Evolutionary conservation across 23 tunicate species (phyloP).

Genomic region (Trididemnum miniatum): DNA sequence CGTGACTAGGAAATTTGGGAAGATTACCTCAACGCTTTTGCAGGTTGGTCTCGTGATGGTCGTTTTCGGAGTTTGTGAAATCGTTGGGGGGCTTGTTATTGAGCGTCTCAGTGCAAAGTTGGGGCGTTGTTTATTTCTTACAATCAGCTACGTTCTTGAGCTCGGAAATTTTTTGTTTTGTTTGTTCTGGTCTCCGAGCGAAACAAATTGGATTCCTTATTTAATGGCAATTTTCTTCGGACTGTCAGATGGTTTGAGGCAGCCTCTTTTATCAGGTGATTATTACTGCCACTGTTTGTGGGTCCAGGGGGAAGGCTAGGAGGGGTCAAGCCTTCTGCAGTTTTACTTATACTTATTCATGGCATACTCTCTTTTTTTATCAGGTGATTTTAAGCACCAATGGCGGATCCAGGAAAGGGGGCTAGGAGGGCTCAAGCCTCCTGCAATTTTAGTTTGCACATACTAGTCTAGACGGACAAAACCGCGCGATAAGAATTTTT

Average conservation of each 20-base stretch:
- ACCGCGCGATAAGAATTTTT: too few relatives aligned
- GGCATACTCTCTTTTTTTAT: too few relatives aligned
- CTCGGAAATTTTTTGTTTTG: not conserved
- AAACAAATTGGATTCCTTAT: not conserved
- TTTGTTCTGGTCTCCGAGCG: not conserved
- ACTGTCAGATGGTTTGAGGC: slow-evolving; percentile 1
- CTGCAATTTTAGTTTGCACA: too few relatives aligned
- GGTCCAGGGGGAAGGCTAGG: too few relatives aligned
- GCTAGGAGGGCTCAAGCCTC: too few relatives aligned
- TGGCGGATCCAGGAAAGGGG: too few relatives aligned
- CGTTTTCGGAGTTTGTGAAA: not conserved
- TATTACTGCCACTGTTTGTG: not conserved
- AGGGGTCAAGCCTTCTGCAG: too few relatives aligned
- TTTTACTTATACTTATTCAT: too few relatives aligned
- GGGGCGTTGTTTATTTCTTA: not conserved
- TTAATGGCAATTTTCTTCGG: not conserved
- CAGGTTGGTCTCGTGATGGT: slow-evolving; percentile 7
- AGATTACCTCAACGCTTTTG: too few relatives aligned
- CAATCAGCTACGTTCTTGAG: not conserved
- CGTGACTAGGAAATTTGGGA: too few relatives aligned
- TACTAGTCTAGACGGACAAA: too few relatives aligned
- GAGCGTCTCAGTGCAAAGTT: not conserved
- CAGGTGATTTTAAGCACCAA: too few relatives aligned
- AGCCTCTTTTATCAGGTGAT: slow-evolving; percentile 1
- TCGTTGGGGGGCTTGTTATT: not conserved